Evolutionary conservation across 2,888 invertebrate genomes (phyloP).

Genomic region (Watsonalla binaria): DNA sequence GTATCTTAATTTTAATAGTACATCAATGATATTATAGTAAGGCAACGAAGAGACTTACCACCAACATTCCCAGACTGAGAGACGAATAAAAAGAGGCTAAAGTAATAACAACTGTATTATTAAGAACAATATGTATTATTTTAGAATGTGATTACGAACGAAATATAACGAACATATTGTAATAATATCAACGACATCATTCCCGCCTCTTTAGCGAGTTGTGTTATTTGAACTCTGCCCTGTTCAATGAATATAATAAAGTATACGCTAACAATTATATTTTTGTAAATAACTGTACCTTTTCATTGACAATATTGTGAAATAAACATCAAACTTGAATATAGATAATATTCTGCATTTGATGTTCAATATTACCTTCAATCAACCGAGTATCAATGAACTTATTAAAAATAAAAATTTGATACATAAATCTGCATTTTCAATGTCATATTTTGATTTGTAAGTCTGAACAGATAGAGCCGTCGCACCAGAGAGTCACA

Average conservation of each 20-base stretch:
- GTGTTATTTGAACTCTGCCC: conserved; percentile 47
- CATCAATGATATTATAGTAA: conserved; percentile 42
- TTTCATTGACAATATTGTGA: neutral
- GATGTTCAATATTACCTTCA: too few species aligned
- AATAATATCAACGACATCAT: conserved; percentile 31
- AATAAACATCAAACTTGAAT: neutral
- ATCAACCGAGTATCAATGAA: too few species aligned
- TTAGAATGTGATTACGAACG: conserved; percentile 38
- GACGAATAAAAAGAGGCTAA: conserved; percentile 65
- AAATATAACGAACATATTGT: conserved; percentile 32
- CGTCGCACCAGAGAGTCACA: too few species aligned
- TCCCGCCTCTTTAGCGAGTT: conserved; percentile 51
- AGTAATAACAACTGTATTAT: conserved; percentile 53
- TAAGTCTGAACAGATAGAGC: too few species aligned
- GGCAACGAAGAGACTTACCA: conserved; percentile 78
- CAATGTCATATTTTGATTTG: too few species aligned
- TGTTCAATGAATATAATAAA: conserved; percentile 7
- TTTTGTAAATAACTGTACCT: too few species aligned
- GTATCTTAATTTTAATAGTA: neutral
- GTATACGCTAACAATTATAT: neutral
- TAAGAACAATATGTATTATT: conserved; percentile 39
- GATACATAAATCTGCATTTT: too few species aligned
- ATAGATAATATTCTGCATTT: too few species aligned
- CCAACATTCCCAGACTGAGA: conserved; percentile 77
- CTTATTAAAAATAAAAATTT: too few species aligned